Evolutionary conservation across 2,888 invertebrate species (phyloP).

Genomic region (Drosophila mercatorum): DNA sequence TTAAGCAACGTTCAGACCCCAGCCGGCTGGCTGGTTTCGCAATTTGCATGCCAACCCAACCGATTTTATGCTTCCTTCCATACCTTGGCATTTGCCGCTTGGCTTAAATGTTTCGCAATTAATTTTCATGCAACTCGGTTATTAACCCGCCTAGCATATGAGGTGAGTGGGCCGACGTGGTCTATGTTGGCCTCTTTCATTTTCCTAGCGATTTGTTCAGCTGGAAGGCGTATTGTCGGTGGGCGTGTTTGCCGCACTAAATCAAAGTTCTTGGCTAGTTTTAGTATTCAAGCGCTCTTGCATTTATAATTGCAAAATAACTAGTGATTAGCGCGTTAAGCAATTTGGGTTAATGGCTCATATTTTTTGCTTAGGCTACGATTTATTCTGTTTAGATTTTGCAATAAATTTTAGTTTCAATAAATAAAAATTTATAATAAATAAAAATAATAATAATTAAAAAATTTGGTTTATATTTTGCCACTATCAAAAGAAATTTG

Average conservation of each 20-base stretch:
- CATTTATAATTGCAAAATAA: constrained; percentile 27
- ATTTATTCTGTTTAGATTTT: not conserved
- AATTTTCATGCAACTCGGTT: constrained; percentile 77
- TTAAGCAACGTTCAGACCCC: not conserved
- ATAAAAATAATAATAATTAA: not conserved
- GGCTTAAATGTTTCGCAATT: constrained; percentile 76
- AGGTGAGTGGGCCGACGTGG: not conserved
- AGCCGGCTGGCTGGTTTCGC: constrained; percentile 45
- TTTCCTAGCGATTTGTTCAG: constrained; percentile 24
- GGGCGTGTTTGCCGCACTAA: constrained; percentile 63
- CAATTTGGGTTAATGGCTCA: not conserved
- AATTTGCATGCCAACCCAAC: constrained; percentile 54
- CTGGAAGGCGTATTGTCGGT: constrained; percentile 9
- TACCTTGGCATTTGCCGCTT: constrained; percentile 18
- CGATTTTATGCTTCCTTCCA: constrained; percentile 57
- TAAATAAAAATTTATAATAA: not conserved
- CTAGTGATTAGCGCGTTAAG: constrained; percentile 4
- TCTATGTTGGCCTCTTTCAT: constrained; percentile 46
- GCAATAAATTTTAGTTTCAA: not conserved
- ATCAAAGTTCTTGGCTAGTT: constrained; percentile 48
- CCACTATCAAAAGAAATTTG: not conserved
- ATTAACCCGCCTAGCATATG: constrained; percentile 65
- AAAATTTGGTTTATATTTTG: not conserved
- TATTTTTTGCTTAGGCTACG: not conserved
- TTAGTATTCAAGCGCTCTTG: constrained; percentile 11